Evolutionary conservation across 2,113 vertebrate genomes (phyloP), one percentile per base, ranked within the genome.

Genomic region (Lutjanus erythropterus): DNA sequence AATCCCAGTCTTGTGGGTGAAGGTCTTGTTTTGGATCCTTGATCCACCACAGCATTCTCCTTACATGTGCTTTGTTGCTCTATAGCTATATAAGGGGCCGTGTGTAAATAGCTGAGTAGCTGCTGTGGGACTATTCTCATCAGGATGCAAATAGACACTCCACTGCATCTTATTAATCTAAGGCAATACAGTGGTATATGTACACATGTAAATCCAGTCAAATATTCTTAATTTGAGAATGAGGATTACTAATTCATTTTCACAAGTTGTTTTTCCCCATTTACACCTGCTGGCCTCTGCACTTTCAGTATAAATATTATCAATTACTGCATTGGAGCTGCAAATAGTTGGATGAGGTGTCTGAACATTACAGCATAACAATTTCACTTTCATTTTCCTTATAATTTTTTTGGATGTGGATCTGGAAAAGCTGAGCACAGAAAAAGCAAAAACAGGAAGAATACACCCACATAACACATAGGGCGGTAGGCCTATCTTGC

Each of bases 371-470:
- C 8, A 61, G 23, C 31, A 35, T 25, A 16, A 19, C 9, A 3
- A 6, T 47, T 31, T 14, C n/a, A 6, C n/a, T 35, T 47, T 78
- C 29, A 25, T 78, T 29, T 29, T 31, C 46, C 23, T 29, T 42
- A 21, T 31, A 3, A 0, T 6, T 35, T 18, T 52, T 71, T 69
- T 58, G 58, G 35, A 31, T 37, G 41, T 75, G 75, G 53, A 70
- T 71, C 71, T 83, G 47, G 42, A 68, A 90, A 80, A 75, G 1
- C 25, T 66, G 4, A 56, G 0, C 1, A 3, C 18, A 66, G 19
- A 4, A 87, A 55, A 88, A 83, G 75, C 81, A 82, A 82, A 88
- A 86, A 69, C 89, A 78, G 81, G 64, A 50, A 75, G 78, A 83
- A 78, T 88, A 86, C 85, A 84, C 89, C 88, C 61, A 78, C 71